phyloP scores from a whole-genome alignment of 2,113 vertebrate species.

The Ceyx margarethae region DNA sequence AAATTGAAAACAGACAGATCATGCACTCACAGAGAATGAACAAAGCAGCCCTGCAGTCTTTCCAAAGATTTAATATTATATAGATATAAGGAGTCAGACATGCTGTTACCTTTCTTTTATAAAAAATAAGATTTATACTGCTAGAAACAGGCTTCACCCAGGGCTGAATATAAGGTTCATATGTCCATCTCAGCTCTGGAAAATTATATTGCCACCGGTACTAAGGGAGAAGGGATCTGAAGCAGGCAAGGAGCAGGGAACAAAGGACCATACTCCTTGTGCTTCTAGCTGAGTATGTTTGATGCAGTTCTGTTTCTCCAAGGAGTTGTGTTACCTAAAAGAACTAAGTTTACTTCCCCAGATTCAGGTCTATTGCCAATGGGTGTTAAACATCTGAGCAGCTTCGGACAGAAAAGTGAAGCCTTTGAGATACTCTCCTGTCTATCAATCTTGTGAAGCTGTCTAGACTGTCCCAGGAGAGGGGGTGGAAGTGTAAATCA shows the following conservation, averaged over 20 bases:
- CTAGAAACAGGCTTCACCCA: neutral
- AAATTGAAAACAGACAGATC: rapidly evolving
- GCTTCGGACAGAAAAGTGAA: conserved; percentile 3
- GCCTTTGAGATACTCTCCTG: neutral
- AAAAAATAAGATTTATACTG: neutral
- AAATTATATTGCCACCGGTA: neutral
- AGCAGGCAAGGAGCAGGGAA: neutral
- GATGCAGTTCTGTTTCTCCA: neutral
- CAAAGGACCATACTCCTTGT: neutral
- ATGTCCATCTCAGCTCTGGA: neutral
- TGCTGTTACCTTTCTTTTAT: neutral
- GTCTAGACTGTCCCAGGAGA: conserved; percentile 29
- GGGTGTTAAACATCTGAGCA: neutral
- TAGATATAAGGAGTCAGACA: neutral
- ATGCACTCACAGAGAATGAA: neutral
- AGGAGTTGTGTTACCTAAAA: neutral
- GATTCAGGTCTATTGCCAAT: neutral
- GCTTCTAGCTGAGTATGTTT: neutral
- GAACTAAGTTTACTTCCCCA: neutral
- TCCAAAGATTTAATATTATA: neutral
- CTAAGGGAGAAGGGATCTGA: neutral
- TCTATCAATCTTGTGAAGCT: conserved; percentile 14
- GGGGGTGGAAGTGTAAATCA: conserved; percentile 39
- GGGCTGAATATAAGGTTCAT: neutral
- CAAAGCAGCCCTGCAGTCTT: neutral